Evolutionary conservation across 2,797 vertebrate genomes (phyloP).

Genomic region (Melanotaenia trifasciata): DNA sequence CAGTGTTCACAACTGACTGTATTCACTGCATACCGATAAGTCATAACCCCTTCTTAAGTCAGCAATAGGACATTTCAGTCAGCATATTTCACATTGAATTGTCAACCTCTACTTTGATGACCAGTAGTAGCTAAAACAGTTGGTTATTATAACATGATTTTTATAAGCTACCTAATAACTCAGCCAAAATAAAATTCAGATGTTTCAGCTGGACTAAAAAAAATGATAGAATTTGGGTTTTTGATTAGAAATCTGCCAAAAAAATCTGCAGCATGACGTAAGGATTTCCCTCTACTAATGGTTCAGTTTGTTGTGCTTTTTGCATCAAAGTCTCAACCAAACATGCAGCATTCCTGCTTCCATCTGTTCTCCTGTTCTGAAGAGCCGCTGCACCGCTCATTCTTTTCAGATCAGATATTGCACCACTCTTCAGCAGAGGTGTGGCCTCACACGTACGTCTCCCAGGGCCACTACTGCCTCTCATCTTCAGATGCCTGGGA

Average conservation of each 20-base stretch:
- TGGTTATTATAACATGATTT: not conserved
- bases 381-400: slow-evolving; percentile 20
- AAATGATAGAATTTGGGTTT: not conserved
- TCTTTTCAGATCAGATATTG: slow-evolving; percentile 88
- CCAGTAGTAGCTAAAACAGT: slow-evolving; percentile 3
- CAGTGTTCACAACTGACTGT: slow-evolving; percentile 26
- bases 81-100: slow-evolving; percentile 14
- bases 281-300: not conserved
- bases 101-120: not conserved
- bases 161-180: not conserved
- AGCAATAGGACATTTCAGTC: slow-evolving; percentile 22
- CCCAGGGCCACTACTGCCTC: slow-evolving; percentile 98
- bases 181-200: not conserved
- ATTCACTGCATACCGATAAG: slow-evolving; percentile 30
- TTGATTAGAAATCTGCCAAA: not conserved
- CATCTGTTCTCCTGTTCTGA: slow-evolving; percentile 8
- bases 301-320: slow-evolving; percentile 7
- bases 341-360: slow-evolving; percentile 1
- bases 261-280: not conserved
- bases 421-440: slow-evolving; percentile 95
- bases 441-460: slow-evolving; percentile 98
- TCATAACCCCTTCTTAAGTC: slow-evolving; percentile 35
- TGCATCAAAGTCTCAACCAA: slow-evolving; percentile 6
- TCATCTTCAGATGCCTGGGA: slow-evolving; percentile 98
- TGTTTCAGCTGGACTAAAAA: not conserved